Conservation (phyloP, 2,797 vertebrate species). For the Pristis pectinata region DNA sequence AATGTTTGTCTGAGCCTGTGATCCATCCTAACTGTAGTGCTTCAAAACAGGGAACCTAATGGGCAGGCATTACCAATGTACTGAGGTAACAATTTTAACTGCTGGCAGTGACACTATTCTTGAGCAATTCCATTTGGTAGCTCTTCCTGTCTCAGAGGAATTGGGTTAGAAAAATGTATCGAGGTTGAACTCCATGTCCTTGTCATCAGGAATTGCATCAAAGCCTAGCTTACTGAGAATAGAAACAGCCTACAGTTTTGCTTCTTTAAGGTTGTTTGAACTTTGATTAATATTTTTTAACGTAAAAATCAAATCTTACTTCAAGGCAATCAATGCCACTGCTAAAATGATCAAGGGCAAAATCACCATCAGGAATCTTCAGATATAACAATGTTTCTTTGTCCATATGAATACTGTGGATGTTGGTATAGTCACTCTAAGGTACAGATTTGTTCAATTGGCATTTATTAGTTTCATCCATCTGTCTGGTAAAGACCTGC, state of each 20-base stretch:
- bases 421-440: neutral
- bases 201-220: neutral
- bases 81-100: neutral
- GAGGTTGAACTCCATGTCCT: neutral
- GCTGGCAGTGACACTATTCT: neutral
- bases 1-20: neutral
- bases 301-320: neutral
- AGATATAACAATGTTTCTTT: neutral
- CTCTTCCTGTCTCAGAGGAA: neutral
- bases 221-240: neutral
- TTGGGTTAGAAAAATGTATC: neutral
- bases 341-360: neutral
- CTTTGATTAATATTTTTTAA: neutral
- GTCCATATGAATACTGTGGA: neutral
- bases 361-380: no score
- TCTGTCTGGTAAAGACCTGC: neutral
- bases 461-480: neutral
- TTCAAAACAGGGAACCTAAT: neutral
- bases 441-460: neutral
- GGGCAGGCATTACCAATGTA: neutral
- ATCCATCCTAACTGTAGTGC: neutral
- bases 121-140: neutral
- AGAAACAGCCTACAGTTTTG: neutral
- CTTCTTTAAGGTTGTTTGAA: neutral
- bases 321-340: neutral